A percentile compares a stretch with the other conserved stretches of the same genome.
phyloP scores from a whole-genome alignment of 2,888 invertebrate species.

The Lacanobia wlatinum region DNA sequence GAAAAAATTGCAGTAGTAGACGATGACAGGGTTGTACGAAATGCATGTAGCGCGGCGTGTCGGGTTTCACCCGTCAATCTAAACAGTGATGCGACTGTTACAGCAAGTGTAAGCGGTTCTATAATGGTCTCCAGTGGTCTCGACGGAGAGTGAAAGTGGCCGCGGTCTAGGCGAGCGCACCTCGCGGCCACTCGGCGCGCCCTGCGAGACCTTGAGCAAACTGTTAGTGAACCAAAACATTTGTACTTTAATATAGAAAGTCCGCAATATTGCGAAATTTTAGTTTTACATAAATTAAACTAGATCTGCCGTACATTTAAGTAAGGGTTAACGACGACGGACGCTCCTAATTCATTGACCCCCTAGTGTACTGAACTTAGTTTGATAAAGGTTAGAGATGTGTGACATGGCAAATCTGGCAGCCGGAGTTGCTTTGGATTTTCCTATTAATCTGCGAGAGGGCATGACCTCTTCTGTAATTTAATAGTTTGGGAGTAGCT shows the following conservation, averaged over 20 bases:
- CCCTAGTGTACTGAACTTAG: constrained; percentile 30
- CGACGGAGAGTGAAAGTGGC: constrained; percentile 85
- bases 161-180: constrained; percentile 78
- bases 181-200: constrained; percentile 67
- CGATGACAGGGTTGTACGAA: constrained; percentile 52
- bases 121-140: constrained; percentile 75
- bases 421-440: constrained; percentile 13
- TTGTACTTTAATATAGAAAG: constrained; percentile 36
- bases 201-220: constrained; percentile 71
- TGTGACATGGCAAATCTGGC: constrained; percentile 35
- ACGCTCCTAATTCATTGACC: constrained; percentile 37
- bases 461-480: constrained; percentile 10
- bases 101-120: constrained; percentile 67
- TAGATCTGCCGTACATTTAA: constrained; percentile 8
- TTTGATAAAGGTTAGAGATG: constrained; percentile 40
- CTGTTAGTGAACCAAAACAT: constrained; percentile 62
- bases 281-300: constrained; percentile 24
- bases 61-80: constrained; percentile 60
- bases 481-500: constrained; percentile 12
- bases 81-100: constrained; percentile 63
- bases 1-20: constrained; percentile 57
- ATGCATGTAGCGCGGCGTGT: constrained; percentile 55
- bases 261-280: constrained; percentile 27
- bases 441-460: constrained; percentile 24
- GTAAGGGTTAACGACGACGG: constrained; percentile 12